Evolutionary conservation across 2,113 vertebrate species (phyloP), one percentile per base, ranked within the genome.

Genomic region (Rousettus leschenaultii): DNA sequence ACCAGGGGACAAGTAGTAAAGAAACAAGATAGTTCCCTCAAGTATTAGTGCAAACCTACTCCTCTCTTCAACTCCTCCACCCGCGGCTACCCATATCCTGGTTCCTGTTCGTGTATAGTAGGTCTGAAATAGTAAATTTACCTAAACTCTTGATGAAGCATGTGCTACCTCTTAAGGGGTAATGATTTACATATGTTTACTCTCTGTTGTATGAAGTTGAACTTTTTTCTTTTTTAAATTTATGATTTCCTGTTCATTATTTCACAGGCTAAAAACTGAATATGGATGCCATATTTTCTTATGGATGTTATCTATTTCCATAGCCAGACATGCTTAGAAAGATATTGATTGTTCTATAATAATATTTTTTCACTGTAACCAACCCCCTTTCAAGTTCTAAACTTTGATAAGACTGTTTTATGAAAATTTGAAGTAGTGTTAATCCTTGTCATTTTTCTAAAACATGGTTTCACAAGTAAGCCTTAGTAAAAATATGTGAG

Each of bases 231-330:
- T 93, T 88, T 92, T 80, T 83, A 38, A 77, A 89, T 45, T 89
- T 92, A 55, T 84, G 10, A 75, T 71, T 80, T 95, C 35, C 40
- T 95, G 28, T 79, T 95, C 7, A 70, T 86, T 86, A 77, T 77
- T 92, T 94, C 57, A 95, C 89, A 97, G 97, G 66, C 35, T 87
- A 90, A 95, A 92, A 84, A 66, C 53, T 92, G 92, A 98, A 85
- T 65, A 35, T 35, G 26, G 73, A 87, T 65, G 59, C 65, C 22
- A 0, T 30, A 18, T 91, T 84, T 75, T 22, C 82, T 65, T 61
- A 45, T 33, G 40, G 63, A 92, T 57, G 48, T 18, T 75, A 7
- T 43, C 84, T 79, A 30, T 82, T 80, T 93, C 86, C 40, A 59
- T n/a, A 48, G 26, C 28, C 51, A 71, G 78, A 95, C 28, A 33